Evolutionary conservation across 2,888 invertebrate genomes (phyloP).

Genomic region (Nomada ruficornis): DNA sequence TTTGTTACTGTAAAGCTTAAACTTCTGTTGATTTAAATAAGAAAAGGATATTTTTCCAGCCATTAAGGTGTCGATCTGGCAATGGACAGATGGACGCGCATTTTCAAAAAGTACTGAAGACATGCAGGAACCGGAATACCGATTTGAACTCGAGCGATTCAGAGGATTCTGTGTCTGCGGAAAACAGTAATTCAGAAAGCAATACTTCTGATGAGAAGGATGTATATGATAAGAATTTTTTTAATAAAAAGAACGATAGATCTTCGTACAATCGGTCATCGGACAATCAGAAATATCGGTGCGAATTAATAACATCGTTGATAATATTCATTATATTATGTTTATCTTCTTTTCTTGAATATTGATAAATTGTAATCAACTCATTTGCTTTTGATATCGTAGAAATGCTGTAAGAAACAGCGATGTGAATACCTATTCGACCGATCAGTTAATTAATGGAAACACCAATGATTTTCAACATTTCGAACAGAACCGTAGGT

Average conservation of each 20-base stretch:
- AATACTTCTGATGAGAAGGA: conserved; percentile 73
- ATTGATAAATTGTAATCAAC: background rate
- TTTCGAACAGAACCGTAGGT: background rate
- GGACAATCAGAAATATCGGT: conserved; percentile 50
- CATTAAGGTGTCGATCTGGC: conserved; percentile 87
- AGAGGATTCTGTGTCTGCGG: conserved; percentile 77
- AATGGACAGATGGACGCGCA: conserved; percentile 87
- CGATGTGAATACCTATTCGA: conserved; percentile 19
- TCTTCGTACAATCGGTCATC: conserved; percentile 28
- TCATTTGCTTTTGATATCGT: background rate
- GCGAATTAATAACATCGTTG: background rate
- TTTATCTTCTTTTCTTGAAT: background rate
- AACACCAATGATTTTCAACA: conserved; percentile 32
- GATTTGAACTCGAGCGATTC: conserved; percentile 76
- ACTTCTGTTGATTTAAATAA: too few relatives aligned
- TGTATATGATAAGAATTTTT: conserved; percentile 75
- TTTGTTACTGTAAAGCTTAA: too few relatives aligned
- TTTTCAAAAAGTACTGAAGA: conserved; percentile 86
- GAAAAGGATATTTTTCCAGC: conserved; percentile 77
- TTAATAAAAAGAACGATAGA: conserved; percentile 55
- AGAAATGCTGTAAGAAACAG: conserved; percentile 21
- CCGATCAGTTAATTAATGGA: conserved; percentile 29
- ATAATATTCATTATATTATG: background rate
- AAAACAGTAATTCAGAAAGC: conserved; percentile 71
- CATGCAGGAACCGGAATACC: conserved; percentile 84